phyloP scores from a whole-genome alignment of 2,113 vertebrate genomes.

The Eira barbara region DNA sequence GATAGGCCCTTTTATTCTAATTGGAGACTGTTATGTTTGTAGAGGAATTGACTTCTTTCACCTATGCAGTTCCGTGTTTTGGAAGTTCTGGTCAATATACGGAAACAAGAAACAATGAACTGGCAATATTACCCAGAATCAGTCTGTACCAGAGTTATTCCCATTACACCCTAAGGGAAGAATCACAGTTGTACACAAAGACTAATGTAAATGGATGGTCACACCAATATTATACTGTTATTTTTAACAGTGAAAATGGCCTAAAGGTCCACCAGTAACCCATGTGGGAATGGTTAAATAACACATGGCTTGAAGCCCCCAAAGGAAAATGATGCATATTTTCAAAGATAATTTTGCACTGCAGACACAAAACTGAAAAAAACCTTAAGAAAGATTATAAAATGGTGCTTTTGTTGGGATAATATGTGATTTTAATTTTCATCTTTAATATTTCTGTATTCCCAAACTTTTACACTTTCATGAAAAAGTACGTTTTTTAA shows the following conservation, averaged over 20 bases:
- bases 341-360: not conserved
- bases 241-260: not conserved
- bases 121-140: not conserved
- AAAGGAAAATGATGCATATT: not conserved
- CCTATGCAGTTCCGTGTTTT: not conserved
- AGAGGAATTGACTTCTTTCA: not conserved
- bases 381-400: not conserved
- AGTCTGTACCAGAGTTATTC: not conserved
- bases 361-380: not conserved
- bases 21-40: not conserved
- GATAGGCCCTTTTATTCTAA: not conserved
- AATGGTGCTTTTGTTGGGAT: not conserved
- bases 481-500: not conserved
- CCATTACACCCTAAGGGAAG: not conserved
- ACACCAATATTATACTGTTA: not conserved
- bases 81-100: not conserved
- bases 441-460: not conserved
- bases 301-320: not conserved
- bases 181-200: not conserved
- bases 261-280: not conserved
- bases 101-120: not conserved
- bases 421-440: not conserved
- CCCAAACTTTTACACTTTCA: not conserved
- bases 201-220: not conserved
- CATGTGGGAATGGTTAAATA: not conserved